Percentiles rank a stretch among this genome's conserved stretches.
Conservation (phyloP, 92 coral and sea anemone genomes). For the Zoanthus solanderi region DNA sequence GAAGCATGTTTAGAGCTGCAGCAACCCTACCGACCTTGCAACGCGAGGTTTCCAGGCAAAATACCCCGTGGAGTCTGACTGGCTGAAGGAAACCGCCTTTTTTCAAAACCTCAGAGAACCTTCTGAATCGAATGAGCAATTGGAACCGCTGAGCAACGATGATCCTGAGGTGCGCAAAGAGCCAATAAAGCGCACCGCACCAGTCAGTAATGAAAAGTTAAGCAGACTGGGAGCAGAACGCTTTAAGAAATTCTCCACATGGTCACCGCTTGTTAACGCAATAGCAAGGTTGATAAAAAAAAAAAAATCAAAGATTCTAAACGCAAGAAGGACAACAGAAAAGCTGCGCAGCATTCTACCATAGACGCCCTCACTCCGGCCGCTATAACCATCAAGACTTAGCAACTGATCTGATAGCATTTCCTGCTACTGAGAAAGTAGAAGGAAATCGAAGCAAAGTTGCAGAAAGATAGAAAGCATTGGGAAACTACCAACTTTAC, state of each 20-base stretch:
- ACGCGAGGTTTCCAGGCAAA: constrained; percentile 32
- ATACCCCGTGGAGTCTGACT: constrained; percentile 5
- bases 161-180: constrained; percentile 3
- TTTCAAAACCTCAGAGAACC: background rate
- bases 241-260: background rate
- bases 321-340: background rate
- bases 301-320: background rate
- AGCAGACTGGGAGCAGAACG: background rate
- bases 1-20: constrained; percentile 37
- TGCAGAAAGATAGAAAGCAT: background rate
- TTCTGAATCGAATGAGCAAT: background rate
- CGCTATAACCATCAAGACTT: background rate
- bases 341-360: background rate
- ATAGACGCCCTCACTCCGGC: background rate
- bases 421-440: background rate
- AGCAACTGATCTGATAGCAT: background rate
- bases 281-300: background rate
- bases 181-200: background rate
- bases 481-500: constrained; percentile 1
- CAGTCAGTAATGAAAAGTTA: background rate
- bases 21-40: constrained; percentile 58
- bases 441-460: background rate
- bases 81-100: constrained; percentile 27
- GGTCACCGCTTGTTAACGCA: background rate
- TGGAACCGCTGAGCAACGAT: background rate